Evolutionary conservation across 2,888 invertebrate genomes (phyloP).

Genomic region (Stenodema calcarata): DNA sequence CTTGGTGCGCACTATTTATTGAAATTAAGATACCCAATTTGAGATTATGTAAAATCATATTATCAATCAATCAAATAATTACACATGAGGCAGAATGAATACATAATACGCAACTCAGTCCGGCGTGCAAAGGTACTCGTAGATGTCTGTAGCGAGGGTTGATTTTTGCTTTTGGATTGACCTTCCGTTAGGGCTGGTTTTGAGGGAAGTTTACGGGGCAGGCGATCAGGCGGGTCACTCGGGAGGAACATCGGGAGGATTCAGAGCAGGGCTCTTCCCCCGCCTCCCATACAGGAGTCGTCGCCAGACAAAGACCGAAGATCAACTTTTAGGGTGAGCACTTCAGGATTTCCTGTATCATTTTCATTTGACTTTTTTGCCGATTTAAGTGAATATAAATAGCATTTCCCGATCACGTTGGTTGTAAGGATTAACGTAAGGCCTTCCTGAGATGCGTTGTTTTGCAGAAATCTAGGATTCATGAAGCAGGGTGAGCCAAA

Average conservation of each 20-base stretch:
- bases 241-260: constrained; percentile 51
- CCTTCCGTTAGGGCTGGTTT: constrained; percentile 62
- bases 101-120: not conserved
- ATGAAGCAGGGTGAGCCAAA: too few species aligned
- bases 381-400: too few species aligned
- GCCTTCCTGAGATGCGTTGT: too few species aligned
- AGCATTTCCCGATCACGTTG: too few species aligned
- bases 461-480: too few species aligned
- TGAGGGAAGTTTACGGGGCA: constrained; percentile 60
- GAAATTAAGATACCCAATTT: too few species aligned
- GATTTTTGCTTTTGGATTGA: not conserved
- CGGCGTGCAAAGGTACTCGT: constrained; percentile 6
- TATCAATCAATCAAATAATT: too few species aligned
- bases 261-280: constrained; percentile 53
- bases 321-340: constrained; percentile 53
- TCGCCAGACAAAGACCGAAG: constrained; percentile 52
- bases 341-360: not conserved
- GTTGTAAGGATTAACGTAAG: too few species aligned
- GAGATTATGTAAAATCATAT: too few species aligned
- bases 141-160: not conserved
- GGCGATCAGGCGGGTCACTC: constrained; percentile 51
- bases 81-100: not conserved
- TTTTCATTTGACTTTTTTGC: too few species aligned
- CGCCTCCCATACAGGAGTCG: constrained; percentile 52
- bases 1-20: too few species aligned